Evolutionary conservation across 2,797 vertebrate genomes (phyloP).

Genomic region (Gambusia yucatana): DNA sequence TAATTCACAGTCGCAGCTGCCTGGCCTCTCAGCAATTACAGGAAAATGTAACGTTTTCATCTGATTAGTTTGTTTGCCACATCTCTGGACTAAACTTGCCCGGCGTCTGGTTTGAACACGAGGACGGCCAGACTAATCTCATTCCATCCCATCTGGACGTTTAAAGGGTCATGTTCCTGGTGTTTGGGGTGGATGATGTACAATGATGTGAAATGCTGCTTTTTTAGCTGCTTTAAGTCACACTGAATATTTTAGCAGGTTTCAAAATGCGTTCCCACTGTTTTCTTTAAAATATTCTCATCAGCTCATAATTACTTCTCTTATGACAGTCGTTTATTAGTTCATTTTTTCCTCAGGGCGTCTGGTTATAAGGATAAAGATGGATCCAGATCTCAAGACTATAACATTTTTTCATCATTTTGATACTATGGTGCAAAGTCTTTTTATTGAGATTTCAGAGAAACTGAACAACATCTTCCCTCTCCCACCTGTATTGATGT

Average conservation of each 20-base stretch:
- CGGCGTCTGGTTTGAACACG: neutral
- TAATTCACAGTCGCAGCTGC: conserved; percentile 8
- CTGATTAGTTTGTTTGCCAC: neutral
- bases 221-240: neutral
- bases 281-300: neutral
- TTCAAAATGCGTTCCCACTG: neutral
- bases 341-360: neutral
- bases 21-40: neutral
- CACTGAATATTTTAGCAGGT: neutral
- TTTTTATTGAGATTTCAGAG: neutral
- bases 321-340: neutral
- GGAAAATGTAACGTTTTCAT: neutral
- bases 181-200: neutral
- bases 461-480: neutral
- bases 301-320: neutral
- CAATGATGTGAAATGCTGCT: neutral
- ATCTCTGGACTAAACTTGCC: neutral
- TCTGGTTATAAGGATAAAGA: neutral
- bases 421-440: neutral
- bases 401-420: neutral
- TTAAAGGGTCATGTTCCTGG: neutral
- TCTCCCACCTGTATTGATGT: neutral
- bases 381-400: neutral
- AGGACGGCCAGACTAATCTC: neutral
- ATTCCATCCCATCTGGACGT: neutral